Evolutionary conservation across 2,888 invertebrate species (phyloP), one percentile per base, ranked within the genome.

Genomic region (Mesochorus sp.): DNA sequence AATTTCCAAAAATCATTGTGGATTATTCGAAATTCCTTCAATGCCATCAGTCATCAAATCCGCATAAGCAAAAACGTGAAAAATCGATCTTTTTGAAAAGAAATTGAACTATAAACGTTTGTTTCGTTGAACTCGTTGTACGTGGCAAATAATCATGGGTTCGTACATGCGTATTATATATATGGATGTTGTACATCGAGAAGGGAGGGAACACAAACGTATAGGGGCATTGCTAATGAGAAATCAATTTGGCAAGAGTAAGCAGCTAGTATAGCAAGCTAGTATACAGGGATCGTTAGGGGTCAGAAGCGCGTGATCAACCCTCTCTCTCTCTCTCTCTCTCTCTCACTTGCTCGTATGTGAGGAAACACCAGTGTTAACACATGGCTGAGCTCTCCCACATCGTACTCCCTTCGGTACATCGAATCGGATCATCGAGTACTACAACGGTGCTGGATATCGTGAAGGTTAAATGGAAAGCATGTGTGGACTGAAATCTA

Each of bases 231-330:
- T 37, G 55, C 76, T 77, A 77, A 77, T 77, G 76, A 72, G 72
- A 72, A 77, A 77, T 77, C 76, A 77, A 77, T 77, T 77, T 67
- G 72, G 72, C 72, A 77, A 77, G 72, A 66, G 67, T 77, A 77
- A 72, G 71, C 76, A 77, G 66, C 61, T 34, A 61, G 61, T 67
- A 72, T 39, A 57, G 68, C 68, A 55, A 68, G 68, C 55, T 26
- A 34, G 64, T 66, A n/a, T n/a, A 64, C 57, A 71, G 53, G 28
- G 71, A 51, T 77, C 67, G 72, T 77, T 77, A 77, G 66, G 72
- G 76, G 53, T 67, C 67, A 39, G 72, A 73, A 61, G 44, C 37
- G 61, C 44, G 72, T 76, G 67, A 76, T 72, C 72, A 67, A 28
- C 47, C 42, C 26, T 67, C 49, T 44, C 67, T 67, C 76, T 47